Evolutionary conservation across 1,140 invertebrate genomes (phyloP), one percentile per base, ranked within the genome.

Genomic region (Drosophila teissieri): DNA sequence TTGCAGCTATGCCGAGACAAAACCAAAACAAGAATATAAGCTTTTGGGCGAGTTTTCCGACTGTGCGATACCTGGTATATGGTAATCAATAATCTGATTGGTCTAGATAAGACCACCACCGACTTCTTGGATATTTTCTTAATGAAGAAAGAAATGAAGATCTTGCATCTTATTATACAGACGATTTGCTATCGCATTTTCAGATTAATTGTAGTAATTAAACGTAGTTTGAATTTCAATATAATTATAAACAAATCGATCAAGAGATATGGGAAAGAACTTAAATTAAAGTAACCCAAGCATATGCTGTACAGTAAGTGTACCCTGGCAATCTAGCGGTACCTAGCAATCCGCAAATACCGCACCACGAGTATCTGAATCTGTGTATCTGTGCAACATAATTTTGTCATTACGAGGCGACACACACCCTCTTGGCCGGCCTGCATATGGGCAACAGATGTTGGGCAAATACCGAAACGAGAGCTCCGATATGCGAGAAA

Each of bases 391-490:
- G 81, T 85, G 80, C 84, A 88, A 89, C 84, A 89, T 90, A 89
- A 89, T 89, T 89, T 89, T 89, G 84, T 89, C 84, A 89, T 89
- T 89, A 89, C 79, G 78, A 64, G 37, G 58, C 56, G 57, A 53
- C 34, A 62, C 63, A 56, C 52, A 61, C 24, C 67, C 51, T 67
- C 27, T 55, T 14, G 37, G 42, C 49, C 64, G 36, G 69, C 74
- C 80, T 89, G 80, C 84, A 89, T 84, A 84, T 89, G 84, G 80
- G 63, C 68, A 90, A 84, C 84, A 89, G 84, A 89, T 89, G 84
- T 89, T 89, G 58, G 54, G 57, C 56, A 83, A 88, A 88, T 56
- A 78, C 79, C 48, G 51, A 65, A 61, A 52, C 52, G 60, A 55
- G 55, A 53, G 46, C 44, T 70, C 19, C 36, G 53, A 54, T 37